A percentile compares a stretch with the other conserved stretches of the same genome.
phyloP scores from a whole-genome alignment of 1,140 invertebrate species.

The Sesamia nonagrioides region DNA sequence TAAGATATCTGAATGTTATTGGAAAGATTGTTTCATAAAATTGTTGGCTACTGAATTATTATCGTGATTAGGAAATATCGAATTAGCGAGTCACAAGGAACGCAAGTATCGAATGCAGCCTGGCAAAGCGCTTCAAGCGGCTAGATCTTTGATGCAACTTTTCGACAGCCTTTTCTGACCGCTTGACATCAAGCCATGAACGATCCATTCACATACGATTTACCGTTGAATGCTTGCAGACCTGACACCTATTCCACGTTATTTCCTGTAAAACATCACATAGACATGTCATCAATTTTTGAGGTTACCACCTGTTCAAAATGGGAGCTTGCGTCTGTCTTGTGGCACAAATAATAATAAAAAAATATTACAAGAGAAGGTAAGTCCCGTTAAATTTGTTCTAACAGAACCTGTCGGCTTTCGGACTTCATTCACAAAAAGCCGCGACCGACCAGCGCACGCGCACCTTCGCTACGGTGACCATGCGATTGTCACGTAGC shows the following conservation, averaged over 20 bases:
- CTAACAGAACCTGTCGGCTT: conserved; percentile 73
- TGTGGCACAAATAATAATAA: conserved; percentile 54
- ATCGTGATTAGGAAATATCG: conserved; percentile 5
- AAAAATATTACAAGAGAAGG: conserved; percentile 62
- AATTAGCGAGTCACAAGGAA: background rate
- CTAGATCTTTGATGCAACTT: background rate
- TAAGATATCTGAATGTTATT: conserved; percentile 3
- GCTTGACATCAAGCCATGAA: background rate
- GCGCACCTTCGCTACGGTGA: conserved; percentile 65
- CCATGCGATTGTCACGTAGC: conserved; percentile 61
- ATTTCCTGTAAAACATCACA: conserved; percentile 39
- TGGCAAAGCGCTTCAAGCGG: conserved; percentile 3
- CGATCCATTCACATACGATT: conserved; percentile 2
- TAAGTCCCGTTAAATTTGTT: conserved; percentile 81
- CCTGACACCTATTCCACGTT: background rate
- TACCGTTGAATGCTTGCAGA: background rate
- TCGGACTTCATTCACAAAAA: conserved; percentile 81
- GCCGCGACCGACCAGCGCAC: conserved; percentile 70
- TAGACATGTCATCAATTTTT: conserved; percentile 33
- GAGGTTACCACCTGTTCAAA: conserved; percentile 44
- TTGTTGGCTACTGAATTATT: conserved; percentile 27
- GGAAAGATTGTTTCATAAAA: conserved; percentile 17
- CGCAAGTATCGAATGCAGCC: background rate
- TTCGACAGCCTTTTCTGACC: background rate
- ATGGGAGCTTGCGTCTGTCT: conserved; percentile 49